Evolutionary conservation across 1,140 invertebrate genomes (phyloP).

Genomic region (Psix sp.): DNA sequence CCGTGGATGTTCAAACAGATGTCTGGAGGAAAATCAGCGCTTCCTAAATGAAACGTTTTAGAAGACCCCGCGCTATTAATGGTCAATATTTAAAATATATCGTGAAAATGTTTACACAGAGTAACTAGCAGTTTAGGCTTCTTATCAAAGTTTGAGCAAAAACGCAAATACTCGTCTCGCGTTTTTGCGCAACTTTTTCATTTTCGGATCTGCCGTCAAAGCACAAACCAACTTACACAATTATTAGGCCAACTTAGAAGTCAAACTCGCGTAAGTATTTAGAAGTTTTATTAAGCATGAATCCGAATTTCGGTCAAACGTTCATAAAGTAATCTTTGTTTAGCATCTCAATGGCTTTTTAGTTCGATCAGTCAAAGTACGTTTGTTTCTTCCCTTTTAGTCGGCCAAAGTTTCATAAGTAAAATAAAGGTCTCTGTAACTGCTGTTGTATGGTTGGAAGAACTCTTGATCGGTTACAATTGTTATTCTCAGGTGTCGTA

Average conservation of each 20-base stretch:
- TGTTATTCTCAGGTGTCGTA: conserved; percentile 41
- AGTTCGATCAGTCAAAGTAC: too few species aligned
- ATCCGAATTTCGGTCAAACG: too few species aligned
- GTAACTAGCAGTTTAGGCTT: conserved; percentile 11
- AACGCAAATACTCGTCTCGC: too few species aligned
- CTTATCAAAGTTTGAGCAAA: conserved; percentile 9
- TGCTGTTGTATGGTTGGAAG: conserved; percentile 9
- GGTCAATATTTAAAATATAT: conserved; percentile 47
- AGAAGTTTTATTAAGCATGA: too few species aligned
- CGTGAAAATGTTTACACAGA: conserved; percentile 9
- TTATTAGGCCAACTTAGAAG: too few species aligned
- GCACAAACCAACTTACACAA: too few species aligned
- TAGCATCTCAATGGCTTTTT: too few species aligned
- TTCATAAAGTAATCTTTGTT: too few species aligned
- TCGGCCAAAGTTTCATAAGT: conserved; percentile 13
- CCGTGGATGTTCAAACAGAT: conserved; percentile 37
- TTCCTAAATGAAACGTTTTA: conserved; percentile 19
- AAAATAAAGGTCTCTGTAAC: conserved; percentile 17
- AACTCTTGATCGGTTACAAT: conserved; percentile 39
- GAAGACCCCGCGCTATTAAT: conserved; percentile 22
- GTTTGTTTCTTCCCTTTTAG: conserved; percentile 20
- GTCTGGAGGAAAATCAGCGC: conserved; percentile 28
- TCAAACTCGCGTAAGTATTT: too few species aligned
- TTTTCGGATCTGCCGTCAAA: too few species aligned
- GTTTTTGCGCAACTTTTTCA: too few species aligned